Conservation (phyloP, 35 echinoderm and acorn worm species). For the Ptychodera flava region DNA sequence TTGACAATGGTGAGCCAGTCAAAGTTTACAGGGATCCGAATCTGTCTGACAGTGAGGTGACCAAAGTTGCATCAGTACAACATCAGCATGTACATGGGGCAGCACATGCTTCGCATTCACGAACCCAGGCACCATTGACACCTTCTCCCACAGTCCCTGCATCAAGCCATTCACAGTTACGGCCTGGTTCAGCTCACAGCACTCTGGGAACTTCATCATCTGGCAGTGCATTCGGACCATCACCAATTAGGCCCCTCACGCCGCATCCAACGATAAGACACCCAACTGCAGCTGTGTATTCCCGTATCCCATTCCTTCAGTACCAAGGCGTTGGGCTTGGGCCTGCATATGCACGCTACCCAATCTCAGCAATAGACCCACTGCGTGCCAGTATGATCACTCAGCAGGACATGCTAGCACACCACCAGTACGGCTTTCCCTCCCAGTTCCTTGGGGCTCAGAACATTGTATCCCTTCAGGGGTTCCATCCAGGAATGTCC, state of each 20-base stretch:
- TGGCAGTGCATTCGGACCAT: conserved; percentile 4
- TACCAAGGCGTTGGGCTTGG: background rate
- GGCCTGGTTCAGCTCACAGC: background rate
- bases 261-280: conserved; percentile 28
- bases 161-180: background rate
- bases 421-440: conserved; percentile 20
- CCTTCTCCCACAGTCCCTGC: background rate
- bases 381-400: conserved; percentile 5
- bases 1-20: conserved; percentile 48
- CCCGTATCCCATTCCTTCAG: background rate
- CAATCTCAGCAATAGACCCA: conserved; percentile 15
- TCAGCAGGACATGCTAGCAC: conserved; percentile 17
- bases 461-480: background rate
- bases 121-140: background rate
- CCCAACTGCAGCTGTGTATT: conserved; percentile 17
- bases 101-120: background rate
- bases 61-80: conserved; percentile 89
- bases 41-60: conserved; percentile 71
- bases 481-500: background rate
- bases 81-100: conserved; percentile 25
- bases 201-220: background rate
- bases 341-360: background rate
- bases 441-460: background rate
- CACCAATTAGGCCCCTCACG: conserved; percentile 13
- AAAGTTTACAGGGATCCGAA: conserved; percentile 91